Evolutionary conservation across 1,140 invertebrate genomes (phyloP), one percentile per base, ranked within the genome.

Genomic region (Paracyclopina nana): DNA sequence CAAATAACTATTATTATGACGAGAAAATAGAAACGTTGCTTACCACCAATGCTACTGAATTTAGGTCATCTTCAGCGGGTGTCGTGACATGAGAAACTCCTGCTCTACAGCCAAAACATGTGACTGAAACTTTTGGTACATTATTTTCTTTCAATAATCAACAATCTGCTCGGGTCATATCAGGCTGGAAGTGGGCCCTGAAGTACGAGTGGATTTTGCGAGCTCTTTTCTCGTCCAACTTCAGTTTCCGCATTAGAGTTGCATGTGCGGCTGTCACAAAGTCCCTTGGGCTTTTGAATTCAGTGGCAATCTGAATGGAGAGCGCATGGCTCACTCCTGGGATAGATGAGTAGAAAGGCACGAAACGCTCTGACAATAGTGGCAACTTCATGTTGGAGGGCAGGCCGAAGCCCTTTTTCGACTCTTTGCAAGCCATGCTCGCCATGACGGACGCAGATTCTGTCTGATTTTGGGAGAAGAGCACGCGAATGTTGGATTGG

Each of bases 401-500:
- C 2, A 38, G 34, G 9, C 14, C 25, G 27, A 27, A 48, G 11
- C 22, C 22, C 27, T 48, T 48, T 5, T 48, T 27, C n/a, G 25
- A 26, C 14, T 48, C 45, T 14, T 4, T 30, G 16, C 25, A 12
- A 9, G 30, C 8, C 27, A 48, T n/a, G 16, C 14, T 4, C 6
- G 25, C 20, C 16, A 48, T 26, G 12, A 48, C n/a, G 3, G 22
- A 22, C 14, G 45, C 45, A 14, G 45, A 48, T 48, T 22, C 27
- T 20, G 16, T 48, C 30, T 48, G 45, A 40, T 26, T 28, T 48
- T 48, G 22, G 25, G 20, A 28, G 18, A 26, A 48, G n/a, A 28
- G 28, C 3, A 28, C n/a, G 9, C 25, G 12, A 12, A 48, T 48
- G 14, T 48, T 48, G 28, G 45, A 48, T 30, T 48, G 45, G 45